A percentile compares a stretch with the other conserved stretches of the same genome.
These are phyloP conservation scores for Eretmochelys imbricata DNA, from an alignment of 2,113 vertebrate genomes.

Conservation along the genomic window DNA sequence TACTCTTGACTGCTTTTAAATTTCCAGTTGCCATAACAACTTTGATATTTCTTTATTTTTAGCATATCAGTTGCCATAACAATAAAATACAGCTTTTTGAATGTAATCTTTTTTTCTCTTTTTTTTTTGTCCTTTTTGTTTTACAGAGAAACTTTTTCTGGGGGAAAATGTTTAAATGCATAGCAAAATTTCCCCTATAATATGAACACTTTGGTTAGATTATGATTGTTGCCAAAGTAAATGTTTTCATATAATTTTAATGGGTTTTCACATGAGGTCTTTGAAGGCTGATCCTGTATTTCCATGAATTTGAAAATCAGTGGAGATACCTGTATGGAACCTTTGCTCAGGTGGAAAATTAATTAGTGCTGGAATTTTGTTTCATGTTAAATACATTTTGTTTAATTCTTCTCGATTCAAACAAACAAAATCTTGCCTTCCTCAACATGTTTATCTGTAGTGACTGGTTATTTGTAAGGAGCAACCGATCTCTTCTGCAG, in stretches of 20 bases:
- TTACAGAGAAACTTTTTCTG: conserved; percentile 51
- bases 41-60: conserved; percentile 86
- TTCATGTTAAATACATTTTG: neutral
- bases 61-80: conserved; percentile 85
- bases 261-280: neutral
- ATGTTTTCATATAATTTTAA: conserved; percentile 1
- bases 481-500: neutral
- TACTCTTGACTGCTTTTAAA: conserved; percentile 84
- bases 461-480: neutral
- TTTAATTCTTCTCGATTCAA: neutral
- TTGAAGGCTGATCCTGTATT: conserved; percentile 15
- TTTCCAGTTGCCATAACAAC: conserved; percentile 88
- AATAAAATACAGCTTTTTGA: conserved; percentile 79
- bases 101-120: conserved; percentile 62
- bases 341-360: conserved; percentile 8
- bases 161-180: neutral
- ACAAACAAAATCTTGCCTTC: neutral
- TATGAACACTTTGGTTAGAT: conserved; percentile 50
- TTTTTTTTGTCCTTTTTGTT: conserved; percentile 42
- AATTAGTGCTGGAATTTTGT: conserved; percentile 23
- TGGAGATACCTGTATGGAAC: neutral
- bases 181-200: conserved; percentile 37
- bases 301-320: conserved; percentile 12
- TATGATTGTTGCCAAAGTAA: neutral
- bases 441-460: neutral